Base-by-base conservation (phyloP, 2,113 vertebrate species). In the Myodes glareolus region DNA sequence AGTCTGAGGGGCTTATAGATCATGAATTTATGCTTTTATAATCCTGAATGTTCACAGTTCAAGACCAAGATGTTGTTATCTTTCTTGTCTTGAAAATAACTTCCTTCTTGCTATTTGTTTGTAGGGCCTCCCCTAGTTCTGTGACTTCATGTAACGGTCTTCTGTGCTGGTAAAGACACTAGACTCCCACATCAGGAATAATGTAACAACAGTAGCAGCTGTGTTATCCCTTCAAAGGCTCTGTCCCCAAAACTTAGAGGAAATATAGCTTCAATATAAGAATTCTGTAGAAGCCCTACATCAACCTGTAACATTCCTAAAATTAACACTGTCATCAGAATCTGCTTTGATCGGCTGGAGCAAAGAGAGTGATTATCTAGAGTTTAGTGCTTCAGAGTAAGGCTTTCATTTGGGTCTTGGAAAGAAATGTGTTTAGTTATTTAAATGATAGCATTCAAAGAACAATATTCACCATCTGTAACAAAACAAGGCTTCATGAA, bases 401-500 rank as follows among this genome's bases (percentile, higher is more conserved):
- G 23, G 2, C 11, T 88, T 88, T 52, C 52, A 68, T 61, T 95
- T 52, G 7, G n/a, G 52, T 6, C 2, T 39, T 3, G 3, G 12
- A 97, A 94, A 50, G 29, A 89, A 55, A 95, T 47, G 72, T 31
- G 17, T 72, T 50, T 12, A 47, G 39, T 86, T 92, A 84, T 58
- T 88, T 89, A 65, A 89, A 70, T 31, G 33, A 68, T 84, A 45
- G 3, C 91, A 33, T 78, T 72, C 31, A 52, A 95, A 80, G 0
- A 82, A 42, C 45, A 23, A 86, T 77, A 58, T 12, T 45, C n/a
- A 63, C 4, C 4, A 65, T 65, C 81, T 25, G 21, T 73, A 88
- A 76, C 23, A 61, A 3, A 10, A 36, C 29, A 21, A 39, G 9
- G 31, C 13, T 93, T 73, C 58, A 36, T 3, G 50, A 94, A 63